Evolutionary conservation across 2,888 invertebrate genomes (phyloP), one percentile per base, ranked within the genome.

Genomic region (Cataglyphis livida): DNA sequence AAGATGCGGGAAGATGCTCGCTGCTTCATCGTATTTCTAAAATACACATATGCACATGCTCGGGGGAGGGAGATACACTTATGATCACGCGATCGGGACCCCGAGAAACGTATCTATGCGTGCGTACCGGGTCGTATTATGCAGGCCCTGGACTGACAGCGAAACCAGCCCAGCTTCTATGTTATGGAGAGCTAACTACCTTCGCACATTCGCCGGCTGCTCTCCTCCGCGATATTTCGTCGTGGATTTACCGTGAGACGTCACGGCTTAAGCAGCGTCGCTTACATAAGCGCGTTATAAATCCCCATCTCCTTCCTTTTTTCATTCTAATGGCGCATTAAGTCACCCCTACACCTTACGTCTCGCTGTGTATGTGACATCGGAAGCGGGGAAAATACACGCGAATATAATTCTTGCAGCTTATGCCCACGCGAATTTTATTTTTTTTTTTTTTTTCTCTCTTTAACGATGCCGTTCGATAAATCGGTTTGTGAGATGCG

Each of bases 31-130:
- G 44, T 48, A 48, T 59, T 59, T 79, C 78, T 41, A 57, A 32
- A 51, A 51, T 51, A 48, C 1, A 18, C 71, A 21, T 41, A 54
- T 35, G 44, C 35, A 65, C 57, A 62, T 61, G 12, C 35, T 54
- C 51, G 28, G 32, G 81, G 21, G 38, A 61, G 9, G 41, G 51
- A n/a, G 32, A 21, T 21, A 0, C 70, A 78, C 74, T 82, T 81
- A 76, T 51, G 85, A 84, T 87, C 88, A 84, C 85, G 88, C 85
- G 85, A 87, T 87, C 85, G 75, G 76, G 28, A 73, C 79, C 73
- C 79, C 68, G 75, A 65, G 65, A 59, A 85, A 73, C 64, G 82
- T 85, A 85, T 81, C 83, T 76, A 57, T 85, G 79, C 74, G 68
- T 87, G 74, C 78, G 81, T 87, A 76, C 51, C 57, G 61, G 66